These are phyloP conservation scores for Cecropterus lyciades DNA, from an alignment of 1,140 invertebrate genomes.

Conservation along the genomic window DNA sequence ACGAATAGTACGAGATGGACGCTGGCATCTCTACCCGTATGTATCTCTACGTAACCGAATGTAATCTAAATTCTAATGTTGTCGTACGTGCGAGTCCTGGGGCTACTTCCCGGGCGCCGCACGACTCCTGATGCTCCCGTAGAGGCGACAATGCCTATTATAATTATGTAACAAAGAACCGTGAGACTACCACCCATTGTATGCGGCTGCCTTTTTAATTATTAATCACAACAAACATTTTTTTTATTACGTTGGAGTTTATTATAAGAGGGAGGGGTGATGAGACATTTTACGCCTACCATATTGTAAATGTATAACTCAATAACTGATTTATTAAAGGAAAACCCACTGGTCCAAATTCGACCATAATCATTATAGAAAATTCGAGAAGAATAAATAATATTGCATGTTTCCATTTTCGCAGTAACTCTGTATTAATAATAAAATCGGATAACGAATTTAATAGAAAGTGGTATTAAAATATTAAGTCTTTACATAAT, in stretches of 20 bases:
- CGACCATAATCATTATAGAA: too few relatives aligned
- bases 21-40: not conserved
- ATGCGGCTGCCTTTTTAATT: slow-evolving; percentile 43
- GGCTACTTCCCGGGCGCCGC: slow-evolving; percentile 60
- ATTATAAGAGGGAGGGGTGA: not conserved
- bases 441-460: too few relatives aligned
- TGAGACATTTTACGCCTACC: too few relatives aligned
- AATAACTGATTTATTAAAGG: too few relatives aligned
- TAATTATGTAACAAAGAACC: slow-evolving; percentile 54
- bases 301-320: too few relatives aligned
- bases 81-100: slow-evolving; percentile 55
- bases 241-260: slow-evolving; percentile 1
- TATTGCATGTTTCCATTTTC: too few relatives aligned
- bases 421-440: too few relatives aligned
- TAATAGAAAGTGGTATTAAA: too few relatives aligned
- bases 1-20: too few relatives aligned
- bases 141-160: slow-evolving; percentile 71
- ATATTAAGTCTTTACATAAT: too few relatives aligned
- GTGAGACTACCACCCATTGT: slow-evolving; percentile 66
- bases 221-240: slow-evolving; percentile 35
- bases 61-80: slow-evolving; percentile 76
- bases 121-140: slow-evolving; percentile 52
- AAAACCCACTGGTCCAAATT: too few relatives aligned
- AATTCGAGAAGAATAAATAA: too few relatives aligned
- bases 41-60: slow-evolving; percentile 27